Evolutionary conservation across 2,797 vertebrate species (phyloP), one percentile per base, ranked within the genome.

Genomic region (Parauchenoglanis punctatus): DNA sequence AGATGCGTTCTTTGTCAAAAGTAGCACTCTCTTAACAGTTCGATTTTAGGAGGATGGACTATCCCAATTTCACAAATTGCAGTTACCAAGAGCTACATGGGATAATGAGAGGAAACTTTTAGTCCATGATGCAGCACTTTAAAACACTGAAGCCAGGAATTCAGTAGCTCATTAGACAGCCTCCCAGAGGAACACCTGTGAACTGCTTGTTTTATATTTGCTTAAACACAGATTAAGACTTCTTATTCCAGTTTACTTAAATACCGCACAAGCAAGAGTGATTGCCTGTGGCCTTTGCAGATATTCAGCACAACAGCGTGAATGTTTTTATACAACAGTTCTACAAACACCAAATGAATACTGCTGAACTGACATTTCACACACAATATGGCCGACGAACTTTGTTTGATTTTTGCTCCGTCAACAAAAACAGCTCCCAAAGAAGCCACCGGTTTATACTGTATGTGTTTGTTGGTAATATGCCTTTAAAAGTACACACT

Each of bases 21-120:
- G 87, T 89, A 86, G 65, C 54, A 68, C n/a, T 88, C 88, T 88
- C 73, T 80, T 77, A 73, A 89, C 81, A 78, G 83, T 89, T 90
- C 85, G 44, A 56, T 88, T 67, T 88, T 56, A 83, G 77, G 28
- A 83, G 58, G 89, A 91, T 89, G 88, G 92, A 81, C 86, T 90
- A 89, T 84, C 52, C 59, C 31, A 85, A 77, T 89, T 90, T 88
- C 54, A 52, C 76, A 85, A 89, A 84, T 83, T 88, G 81, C 86
- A 89, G 92, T 92, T 76, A 88, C 87, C 89, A 90, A 91, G 89
- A 89, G 91, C 89, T 91, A 90, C 76, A 87, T 54, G 70, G 84
- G 88, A 90, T 91, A 90, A 89, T 86, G 63, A 77, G 86, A 88
- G 84, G 59, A 77, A 87, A 87, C 56, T 86, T 88, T 89, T 56